phyloP scores from a whole-genome alignment of 1,140 invertebrate genomes.

The Solenopsis fugax region DNA sequence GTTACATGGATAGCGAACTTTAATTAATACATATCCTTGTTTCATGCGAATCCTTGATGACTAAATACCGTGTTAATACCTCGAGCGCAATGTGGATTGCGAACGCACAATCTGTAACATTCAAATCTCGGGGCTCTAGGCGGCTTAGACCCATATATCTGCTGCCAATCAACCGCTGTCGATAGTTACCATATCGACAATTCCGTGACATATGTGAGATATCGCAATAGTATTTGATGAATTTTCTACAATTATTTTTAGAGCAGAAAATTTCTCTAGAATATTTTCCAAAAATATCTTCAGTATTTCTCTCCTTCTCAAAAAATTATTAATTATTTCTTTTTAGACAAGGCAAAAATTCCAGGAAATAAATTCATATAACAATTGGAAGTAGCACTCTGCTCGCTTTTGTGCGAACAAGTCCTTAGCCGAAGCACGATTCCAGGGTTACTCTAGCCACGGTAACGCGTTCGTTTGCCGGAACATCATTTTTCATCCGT shows the following conservation, averaged over 20 bases:
- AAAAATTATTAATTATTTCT: conserved; percentile 23
- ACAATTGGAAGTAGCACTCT: conserved; percentile 26
- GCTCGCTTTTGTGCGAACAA: conserved; percentile 43
- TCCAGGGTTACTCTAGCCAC: conserved; percentile 54
- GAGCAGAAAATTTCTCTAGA: too few relatives aligned
- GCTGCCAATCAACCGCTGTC: conserved; percentile 54
- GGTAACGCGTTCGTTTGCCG: conserved; percentile 37
- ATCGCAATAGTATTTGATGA: not conserved
- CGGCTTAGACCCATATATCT: conserved; percentile 45
- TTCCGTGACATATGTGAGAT: conserved; percentile 20
- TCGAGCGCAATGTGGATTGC: conserved; percentile 16
- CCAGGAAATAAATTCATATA: conserved; percentile 33
- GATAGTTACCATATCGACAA: conserved; percentile 34
- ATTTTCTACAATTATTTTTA: not conserved
- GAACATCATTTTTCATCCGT: conserved; percentile 66
- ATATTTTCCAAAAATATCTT: not conserved
- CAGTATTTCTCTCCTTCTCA: not conserved
- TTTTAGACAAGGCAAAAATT: conserved; percentile 18
- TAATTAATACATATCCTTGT: not conserved
- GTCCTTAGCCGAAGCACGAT: conserved; percentile 40
- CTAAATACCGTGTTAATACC: conserved; percentile 19
- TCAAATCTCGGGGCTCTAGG: conserved; percentile 22
- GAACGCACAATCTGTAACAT: not conserved
- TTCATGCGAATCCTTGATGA: not conserved
- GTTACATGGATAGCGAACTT: not conserved